Evolutionary conservation across 1,140 invertebrate genomes (phyloP).

Genomic region (Drosophila novamexicana): DNA sequence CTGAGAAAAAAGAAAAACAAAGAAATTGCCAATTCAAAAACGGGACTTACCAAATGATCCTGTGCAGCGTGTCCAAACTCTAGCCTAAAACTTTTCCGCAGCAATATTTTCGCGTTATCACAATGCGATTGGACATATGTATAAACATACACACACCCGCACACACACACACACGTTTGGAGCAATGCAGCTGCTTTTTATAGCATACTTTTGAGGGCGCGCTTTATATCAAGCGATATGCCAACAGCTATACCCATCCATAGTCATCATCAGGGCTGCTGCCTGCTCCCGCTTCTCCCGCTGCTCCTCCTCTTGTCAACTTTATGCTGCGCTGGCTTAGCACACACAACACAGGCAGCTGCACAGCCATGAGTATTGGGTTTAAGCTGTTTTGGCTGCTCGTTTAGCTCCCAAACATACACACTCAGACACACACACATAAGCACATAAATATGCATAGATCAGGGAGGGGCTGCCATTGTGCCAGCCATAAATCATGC

Average conservation of each 20-base stretch:
- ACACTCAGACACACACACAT: conserved; percentile 21
- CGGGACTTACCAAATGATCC: conserved; percentile 61
- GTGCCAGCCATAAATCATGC: conserved; percentile 78
- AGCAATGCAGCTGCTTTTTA: conserved; percentile 16
- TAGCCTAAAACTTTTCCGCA: conserved; percentile 3
- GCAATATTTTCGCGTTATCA: conserved; percentile 46
- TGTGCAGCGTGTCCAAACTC: conserved; percentile 4
- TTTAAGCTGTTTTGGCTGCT: conserved; percentile 31
- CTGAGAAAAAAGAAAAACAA: background rate
- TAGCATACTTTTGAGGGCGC: conserved; percentile 47
- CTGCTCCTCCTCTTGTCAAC: conserved; percentile 37
- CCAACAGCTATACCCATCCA: conserved; percentile 15
- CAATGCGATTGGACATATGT: conserved; percentile 55
- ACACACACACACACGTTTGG: background rate
- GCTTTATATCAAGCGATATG: conserved; percentile 9
- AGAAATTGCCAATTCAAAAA: conserved; percentile 44
- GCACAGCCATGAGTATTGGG: background rate
- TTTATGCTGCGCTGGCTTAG: conserved; percentile 57
- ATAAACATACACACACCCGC: conserved; percentile 7
- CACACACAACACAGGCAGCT: conserved; percentile 12
- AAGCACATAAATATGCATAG: conserved; percentile 17
- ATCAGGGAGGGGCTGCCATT: conserved; percentile 39
- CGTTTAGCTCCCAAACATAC: conserved; percentile 24
- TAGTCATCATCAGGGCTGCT: conserved; percentile 5
- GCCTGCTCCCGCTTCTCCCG: background rate